Base-by-base conservation (phyloP, 2,113 vertebrate genomes). In the Phaetusa simplex region DNA sequence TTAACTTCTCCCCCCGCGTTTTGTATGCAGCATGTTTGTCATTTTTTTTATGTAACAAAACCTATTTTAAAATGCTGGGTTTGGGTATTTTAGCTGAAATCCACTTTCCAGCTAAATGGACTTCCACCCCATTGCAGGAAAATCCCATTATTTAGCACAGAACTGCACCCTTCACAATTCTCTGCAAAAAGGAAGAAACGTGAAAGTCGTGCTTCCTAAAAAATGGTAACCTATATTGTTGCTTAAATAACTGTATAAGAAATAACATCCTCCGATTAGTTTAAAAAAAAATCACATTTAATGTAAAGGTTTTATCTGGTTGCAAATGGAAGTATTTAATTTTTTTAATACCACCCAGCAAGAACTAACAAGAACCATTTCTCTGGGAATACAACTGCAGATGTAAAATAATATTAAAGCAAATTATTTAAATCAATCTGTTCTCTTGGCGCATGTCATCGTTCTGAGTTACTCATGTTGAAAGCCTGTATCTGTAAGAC, bases 291-390 rank as follows among this genome's bases (percentile, higher is more conserved):
- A 53, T 52, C 50, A 92, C 36, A 82, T 77, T 88, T 80, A 86
- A 86, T 86, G 24, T 65, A 73, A 90, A 88, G 56, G 69, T 77
- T 92, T 86, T 90, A 49, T 86, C 82, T 52, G 19, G 12, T 59
- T 73, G 62, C 74, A 90, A 83, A 80, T 77, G 30, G 32, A 93
- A 82, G 26, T 64, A 76, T 50, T 82, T 90, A 3, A 62, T 88
- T 86, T 42, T 56, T 88, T 77, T 58, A 88, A 45, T 62, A 70
- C 21, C 62, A 73, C 49, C 43, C 53, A 92, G 58, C 71, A 82
- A 93, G 90, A 76, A 43, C 78, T 90, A 94, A 92, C 88, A 93
- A 61, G 82, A 95, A 88, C 71, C 30, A 40, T 82, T 92, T 95
- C 49, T 86, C 76, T 66, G 67, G 56, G 62, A 92, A 93, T 53